Evolutionary conservation across 1,140 invertebrate species (phyloP).

Genomic region (Drosophila watanabei): DNA sequence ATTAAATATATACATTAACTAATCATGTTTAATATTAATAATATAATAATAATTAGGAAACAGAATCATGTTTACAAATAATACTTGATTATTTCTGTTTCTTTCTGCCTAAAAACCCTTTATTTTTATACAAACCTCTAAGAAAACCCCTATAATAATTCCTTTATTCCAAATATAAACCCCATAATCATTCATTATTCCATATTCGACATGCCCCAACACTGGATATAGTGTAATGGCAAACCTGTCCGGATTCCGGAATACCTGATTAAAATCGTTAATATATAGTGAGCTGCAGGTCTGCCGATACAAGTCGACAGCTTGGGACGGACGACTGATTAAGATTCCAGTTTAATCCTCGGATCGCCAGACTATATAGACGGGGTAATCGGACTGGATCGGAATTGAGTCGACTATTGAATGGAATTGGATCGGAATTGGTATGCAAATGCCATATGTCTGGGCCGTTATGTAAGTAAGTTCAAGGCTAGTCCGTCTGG

Average conservation of each 20-base stretch:
- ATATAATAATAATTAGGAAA: too few relatives aligned
- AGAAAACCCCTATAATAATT: background rate
- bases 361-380: slow-evolving; percentile 58
- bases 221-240: background rate
- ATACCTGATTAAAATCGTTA: slow-evolving; percentile 4
- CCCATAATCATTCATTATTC: background rate
- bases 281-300: slow-evolving; percentile 37
- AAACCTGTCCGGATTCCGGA: slow-evolving; percentile 31
- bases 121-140: too few relatives aligned
- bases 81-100: too few relatives aligned
- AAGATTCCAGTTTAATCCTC: slow-evolving; percentile 71
- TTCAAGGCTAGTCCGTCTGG: slow-evolving; percentile 65
- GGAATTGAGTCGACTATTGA: slow-evolving; percentile 13
- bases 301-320: slow-evolving; percentile 71
- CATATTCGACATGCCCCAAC: slow-evolving; percentile 4
- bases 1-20: too few relatives aligned
- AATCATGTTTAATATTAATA: too few relatives aligned
- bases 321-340: slow-evolving; percentile 39
- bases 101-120: too few relatives aligned
- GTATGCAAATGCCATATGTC: slow-evolving; percentile 58
- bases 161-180: too few relatives aligned
- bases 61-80: too few relatives aligned
- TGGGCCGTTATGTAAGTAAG: slow-evolving; percentile 43
- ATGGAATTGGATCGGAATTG: slow-evolving; percentile 22
- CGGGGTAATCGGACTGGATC: slow-evolving; percentile 13